phyloP scores from a whole-genome alignment of 2,888 invertebrate genomes.

The Drosophila neotestacea region DNA sequence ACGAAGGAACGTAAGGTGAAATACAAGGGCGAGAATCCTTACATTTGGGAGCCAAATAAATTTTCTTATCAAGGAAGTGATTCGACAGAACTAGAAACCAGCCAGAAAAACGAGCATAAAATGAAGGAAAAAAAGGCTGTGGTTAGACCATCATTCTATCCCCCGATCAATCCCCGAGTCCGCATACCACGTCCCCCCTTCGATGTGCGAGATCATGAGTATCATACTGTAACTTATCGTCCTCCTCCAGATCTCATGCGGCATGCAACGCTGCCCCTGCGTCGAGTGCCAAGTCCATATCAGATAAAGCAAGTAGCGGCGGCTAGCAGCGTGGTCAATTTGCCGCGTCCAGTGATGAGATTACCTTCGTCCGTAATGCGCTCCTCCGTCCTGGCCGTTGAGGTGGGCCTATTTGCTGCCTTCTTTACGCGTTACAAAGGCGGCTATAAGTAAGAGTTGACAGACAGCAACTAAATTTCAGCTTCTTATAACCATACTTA shows the following conservation, averaged over 20 bases:
- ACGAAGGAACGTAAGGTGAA: slow-evolving; percentile 7
- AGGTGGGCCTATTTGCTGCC: slow-evolving; percentile 58
- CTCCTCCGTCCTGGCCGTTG: slow-evolving; percentile 44
- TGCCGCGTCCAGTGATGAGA: slow-evolving; percentile 32
- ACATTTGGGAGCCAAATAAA: not conserved
- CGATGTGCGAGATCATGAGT: slow-evolving; percentile 66
- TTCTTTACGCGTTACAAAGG: slow-evolving; percentile 39
- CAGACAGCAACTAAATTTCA: not conserved
- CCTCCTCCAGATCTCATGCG: slow-evolving; percentile 21
- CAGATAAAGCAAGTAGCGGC: slow-evolving; percentile 22
- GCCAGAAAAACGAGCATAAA: not conserved
- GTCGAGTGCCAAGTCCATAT: not conserved
- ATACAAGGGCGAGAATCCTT: slow-evolving; percentile 47
- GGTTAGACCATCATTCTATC: slow-evolving; percentile 45
- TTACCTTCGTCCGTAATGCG: slow-evolving; percentile 31
- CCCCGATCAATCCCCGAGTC: slow-evolving; percentile 66
- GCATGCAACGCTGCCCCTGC: not conserved
- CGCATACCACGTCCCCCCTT: slow-evolving; percentile 65
- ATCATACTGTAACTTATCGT: slow-evolving; percentile 50
- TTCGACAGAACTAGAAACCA: not conserved
- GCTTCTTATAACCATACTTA: slow-evolving; percentile 4
- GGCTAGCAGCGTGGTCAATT: not conserved
- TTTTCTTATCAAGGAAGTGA: not conserved
- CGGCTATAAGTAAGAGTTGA: slow-evolving; percentile 26
- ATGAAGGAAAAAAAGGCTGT: slow-evolving; percentile 1